These are phyloP conservation scores for Toxostoma redivivum DNA, from an alignment of 2,113 vertebrate species.

Conservation along the genomic window DNA sequence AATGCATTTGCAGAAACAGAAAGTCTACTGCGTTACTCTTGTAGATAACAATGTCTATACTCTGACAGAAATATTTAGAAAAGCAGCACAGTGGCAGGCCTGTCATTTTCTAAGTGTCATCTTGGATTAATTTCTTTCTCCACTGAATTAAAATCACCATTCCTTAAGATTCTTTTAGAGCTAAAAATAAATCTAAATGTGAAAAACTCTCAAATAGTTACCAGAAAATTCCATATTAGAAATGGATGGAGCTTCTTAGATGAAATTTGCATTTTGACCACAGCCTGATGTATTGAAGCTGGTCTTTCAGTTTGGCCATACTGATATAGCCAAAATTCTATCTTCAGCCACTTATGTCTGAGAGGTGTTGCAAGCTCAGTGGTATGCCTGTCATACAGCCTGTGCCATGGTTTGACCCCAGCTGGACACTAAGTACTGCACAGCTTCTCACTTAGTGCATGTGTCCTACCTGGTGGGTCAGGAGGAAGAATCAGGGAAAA, in stretches of 20 bases:
- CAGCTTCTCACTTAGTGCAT: rapidly evolving
- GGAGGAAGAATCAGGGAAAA: not conserved
- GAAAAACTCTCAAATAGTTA: not conserved
- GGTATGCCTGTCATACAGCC: not conserved
- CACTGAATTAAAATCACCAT: not conserved
- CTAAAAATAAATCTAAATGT: not conserved
- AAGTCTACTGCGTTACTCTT: not conserved
- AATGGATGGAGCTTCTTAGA: not conserved
- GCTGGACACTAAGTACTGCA: not conserved
- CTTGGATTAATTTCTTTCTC: not conserved
- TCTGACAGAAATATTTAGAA: conserved; percentile 1
- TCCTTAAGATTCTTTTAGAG: not conserved
- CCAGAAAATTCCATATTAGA: not conserved
- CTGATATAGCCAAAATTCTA: not conserved
- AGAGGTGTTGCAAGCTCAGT: not conserved
- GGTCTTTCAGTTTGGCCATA: not conserved
- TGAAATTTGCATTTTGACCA: not conserved
- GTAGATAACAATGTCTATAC: not conserved
- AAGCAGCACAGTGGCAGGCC: not conserved
- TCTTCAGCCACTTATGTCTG: not conserved
- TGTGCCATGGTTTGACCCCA: not conserved
- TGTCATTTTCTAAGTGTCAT: not conserved
- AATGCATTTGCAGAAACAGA: not conserved
- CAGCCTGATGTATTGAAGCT: not conserved
- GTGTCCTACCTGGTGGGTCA: not conserved